Base-by-base conservation (phyloP, 2,888 invertebrate species). In the Troglohyphantes excavatus region DNA sequence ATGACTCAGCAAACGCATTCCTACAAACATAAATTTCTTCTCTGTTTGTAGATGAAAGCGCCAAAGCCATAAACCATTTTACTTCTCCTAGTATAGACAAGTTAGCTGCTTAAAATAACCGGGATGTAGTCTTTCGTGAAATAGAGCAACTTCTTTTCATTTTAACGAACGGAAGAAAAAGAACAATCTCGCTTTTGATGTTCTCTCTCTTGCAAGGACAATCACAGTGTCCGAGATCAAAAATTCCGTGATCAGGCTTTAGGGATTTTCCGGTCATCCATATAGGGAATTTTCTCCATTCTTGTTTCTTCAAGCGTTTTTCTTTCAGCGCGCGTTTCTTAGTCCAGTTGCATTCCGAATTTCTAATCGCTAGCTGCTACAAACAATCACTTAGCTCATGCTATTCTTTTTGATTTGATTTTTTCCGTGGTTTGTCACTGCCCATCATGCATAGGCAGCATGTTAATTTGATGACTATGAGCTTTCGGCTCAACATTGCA, bases 281-380 rank as follows among this genome's bases (percentile, higher is more conserved):
- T 13, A 63, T 84, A 84, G 84, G 84, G 84, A 85, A 59, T 85
- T 84, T 85, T 85, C 67, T 65, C 53, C 67, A 85, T 76, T 76
- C 84, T 59, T 76, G 84, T 85, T 85, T 76, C 75, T 68, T 21
- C 53, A 67, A 65, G 68, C 39, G 53, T 53, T 70, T 68, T 82
- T 46, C 59, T 82, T 81, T 53, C 59, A 29, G 46, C 70, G 17
- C 21, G 73, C 61, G 9, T 21, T 7, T 46, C 43, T 53, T 79
- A 82, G 43, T 72, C 33, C 82, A 72, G 84, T 84, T 65, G 84
- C 75, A 75, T 85, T 76, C 67, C 84, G 33, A 75, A 85, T 85
- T 76, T 85, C 75, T 85, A 68, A 85, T 68, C 84, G 84, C 84
- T 76, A 85, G 84, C 75, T 67, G 23, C 63, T 59, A 53, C 59